Conservation (phyloP, 1,140 invertebrate genomes). For the Drosophila insularis region DNA sequence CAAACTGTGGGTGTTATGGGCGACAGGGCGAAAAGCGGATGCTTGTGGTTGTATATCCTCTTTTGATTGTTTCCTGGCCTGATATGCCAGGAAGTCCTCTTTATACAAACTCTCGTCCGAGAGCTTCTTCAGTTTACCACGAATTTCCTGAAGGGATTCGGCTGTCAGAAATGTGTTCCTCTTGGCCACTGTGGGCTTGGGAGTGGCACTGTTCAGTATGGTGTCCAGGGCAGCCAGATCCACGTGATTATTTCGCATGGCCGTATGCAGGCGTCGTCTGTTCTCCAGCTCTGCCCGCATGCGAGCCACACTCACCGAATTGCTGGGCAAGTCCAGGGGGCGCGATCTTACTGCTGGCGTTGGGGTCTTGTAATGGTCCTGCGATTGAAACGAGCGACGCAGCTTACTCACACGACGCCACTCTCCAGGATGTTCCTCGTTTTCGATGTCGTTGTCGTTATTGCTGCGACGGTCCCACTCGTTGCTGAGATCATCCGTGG, state of each 20-base stretch:
- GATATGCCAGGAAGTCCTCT: conserved; percentile 67
- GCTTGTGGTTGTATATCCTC: conserved; percentile 24
- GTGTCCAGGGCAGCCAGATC: conserved; percentile 83
- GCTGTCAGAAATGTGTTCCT: conserved; percentile 84
- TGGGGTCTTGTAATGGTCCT: conserved; percentile 54
- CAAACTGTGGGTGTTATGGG: conserved; percentile 84
- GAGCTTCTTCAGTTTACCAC: conserved; percentile 83
- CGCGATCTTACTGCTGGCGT: conserved; percentile 48
- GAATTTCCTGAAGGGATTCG: conserved; percentile 85
- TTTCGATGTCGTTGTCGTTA: conserved; percentile 31
- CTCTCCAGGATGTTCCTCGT: conserved; percentile 73
- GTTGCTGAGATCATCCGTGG: conserved; percentile 80
- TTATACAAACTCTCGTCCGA: conserved; percentile 81
- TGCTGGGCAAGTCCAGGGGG: conserved; percentile 84
- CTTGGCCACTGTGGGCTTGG: conserved; percentile 54
- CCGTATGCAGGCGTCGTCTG: conserved; percentile 83
- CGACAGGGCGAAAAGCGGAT: conserved; percentile 61
- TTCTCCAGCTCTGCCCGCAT: conserved; percentile 84
- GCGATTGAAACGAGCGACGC: conserved; percentile 85
- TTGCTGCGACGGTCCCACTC: conserved; percentile 53
- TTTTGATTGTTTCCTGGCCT: conserved; percentile 72
- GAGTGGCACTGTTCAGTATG: conserved; percentile 79
- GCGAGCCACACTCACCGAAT: conserved; percentile 83
- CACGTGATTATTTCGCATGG: conserved; percentile 83
- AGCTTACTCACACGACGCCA: conserved; percentile 85